Percentiles rank a stretch among this genome's conserved stretches.
phyloP scores from a whole-genome alignment of 2,888 invertebrate species.

The Eristalis arbustorum region DNA sequence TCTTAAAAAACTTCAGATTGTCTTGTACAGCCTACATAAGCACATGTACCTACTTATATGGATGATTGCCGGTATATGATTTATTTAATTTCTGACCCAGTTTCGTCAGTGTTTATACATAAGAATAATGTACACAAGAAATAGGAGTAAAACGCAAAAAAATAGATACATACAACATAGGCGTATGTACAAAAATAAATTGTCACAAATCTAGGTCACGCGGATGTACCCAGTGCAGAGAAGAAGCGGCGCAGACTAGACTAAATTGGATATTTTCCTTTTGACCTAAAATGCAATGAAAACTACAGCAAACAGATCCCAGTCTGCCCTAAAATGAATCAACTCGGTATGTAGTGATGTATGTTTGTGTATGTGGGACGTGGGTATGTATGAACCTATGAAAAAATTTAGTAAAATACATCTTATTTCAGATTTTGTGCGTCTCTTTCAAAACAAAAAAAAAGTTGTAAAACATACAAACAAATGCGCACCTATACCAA shows the following conservation, averaged over 20 bases:
- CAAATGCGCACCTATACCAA: conserved; percentile 22
- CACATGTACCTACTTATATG: neutral
- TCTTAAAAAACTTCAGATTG: neutral
- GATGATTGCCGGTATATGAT: conserved; percentile 3
- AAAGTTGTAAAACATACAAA: neutral
- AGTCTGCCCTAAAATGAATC: neutral
- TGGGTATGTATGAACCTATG: neutral
- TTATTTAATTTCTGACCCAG: conserved; percentile 40
- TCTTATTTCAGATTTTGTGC: conserved; percentile 2
- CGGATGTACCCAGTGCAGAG: conserved; percentile 41
- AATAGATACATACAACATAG: conserved; percentile 5
- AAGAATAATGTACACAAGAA: conserved; percentile 38
- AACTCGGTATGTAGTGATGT: neutral
- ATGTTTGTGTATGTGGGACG: neutral
- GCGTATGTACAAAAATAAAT: conserved; percentile 22
- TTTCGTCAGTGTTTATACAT: conserved; percentile 26
- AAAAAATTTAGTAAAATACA: neutral
- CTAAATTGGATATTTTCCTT: conserved; percentile 19
- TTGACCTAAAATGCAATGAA: conserved; percentile 4
- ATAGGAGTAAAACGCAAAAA: conserved; percentile 4
- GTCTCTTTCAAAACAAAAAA: conserved; percentile 15
- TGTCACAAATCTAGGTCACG: conserved; percentile 56
- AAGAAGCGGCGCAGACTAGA: conserved; percentile 25
- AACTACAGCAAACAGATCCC: neutral
- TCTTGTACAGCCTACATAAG: neutral